phyloP scores from a whole-genome alignment of 2,888 invertebrate species.

The Eristalis arbustorum region DNA sequence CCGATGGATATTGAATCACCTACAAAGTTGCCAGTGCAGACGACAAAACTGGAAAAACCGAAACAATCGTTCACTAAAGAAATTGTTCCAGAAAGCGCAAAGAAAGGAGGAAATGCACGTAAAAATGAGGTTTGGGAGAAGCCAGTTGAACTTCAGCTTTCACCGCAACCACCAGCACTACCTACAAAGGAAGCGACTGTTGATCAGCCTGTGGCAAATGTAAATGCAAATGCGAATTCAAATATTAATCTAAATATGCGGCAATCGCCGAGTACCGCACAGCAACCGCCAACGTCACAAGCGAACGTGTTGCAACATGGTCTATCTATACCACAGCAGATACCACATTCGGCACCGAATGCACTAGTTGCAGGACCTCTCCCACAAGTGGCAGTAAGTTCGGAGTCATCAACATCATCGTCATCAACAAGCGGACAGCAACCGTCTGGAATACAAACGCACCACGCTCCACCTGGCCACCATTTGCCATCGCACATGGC shows the following conservation, averaged over 20 bases:
- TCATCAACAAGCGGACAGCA: slow-evolving; percentile 44
- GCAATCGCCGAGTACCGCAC: slow-evolving; percentile 43
- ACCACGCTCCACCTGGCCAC: slow-evolving; percentile 76
- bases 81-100: slow-evolving; percentile 20
- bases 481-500: slow-evolving; percentile 77
- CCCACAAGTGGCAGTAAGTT: slow-evolving; percentile 49
- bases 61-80: slow-evolving; percentile 30
- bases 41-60: slow-evolving; percentile 68
- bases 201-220: slow-evolving; percentile 8
- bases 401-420: slow-evolving; percentile 69
- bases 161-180: slow-evolving; percentile 80
- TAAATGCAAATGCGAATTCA: slow-evolving; percentile 20
- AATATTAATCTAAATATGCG: slow-evolving; percentile 70
- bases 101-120: slow-evolving; percentile 16
- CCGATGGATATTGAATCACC: slow-evolving; percentile 78
- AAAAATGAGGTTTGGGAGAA: slow-evolving; percentile 58
- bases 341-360: slow-evolving; percentile 32
- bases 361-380: slow-evolving; percentile 19
- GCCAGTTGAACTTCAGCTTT: slow-evolving; percentile 81
- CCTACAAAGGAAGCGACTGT: slow-evolving; percentile 80
- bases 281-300: slow-evolving; percentile 50
- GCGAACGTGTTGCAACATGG: slow-evolving; percentile 56
- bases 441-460: slow-evolving; percentile 74
- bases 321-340: slow-evolving; percentile 14
- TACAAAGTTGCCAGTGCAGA: slow-evolving; percentile 77